Percentiles rank a stretch among this genome's conserved stretches.
Evolutionary conservation across 35 echinoderm and acorn worm species (phyloP).

Genomic region (Hemicentrotus pulcherrimus): DNA sequence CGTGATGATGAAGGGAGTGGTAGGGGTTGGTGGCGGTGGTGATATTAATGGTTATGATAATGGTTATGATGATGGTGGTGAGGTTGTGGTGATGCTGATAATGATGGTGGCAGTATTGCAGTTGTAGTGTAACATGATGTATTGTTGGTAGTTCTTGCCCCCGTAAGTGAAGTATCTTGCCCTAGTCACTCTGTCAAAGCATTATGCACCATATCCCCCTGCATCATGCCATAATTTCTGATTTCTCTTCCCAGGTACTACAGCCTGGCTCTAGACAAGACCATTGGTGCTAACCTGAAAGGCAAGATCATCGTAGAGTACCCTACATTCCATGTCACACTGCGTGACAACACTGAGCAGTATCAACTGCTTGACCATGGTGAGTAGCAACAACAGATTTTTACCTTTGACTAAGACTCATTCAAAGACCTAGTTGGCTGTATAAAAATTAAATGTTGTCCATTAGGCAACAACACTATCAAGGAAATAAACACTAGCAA

Average conservation of each 20-base stretch:
- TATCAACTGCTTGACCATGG: conserved; percentile 29
- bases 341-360: conserved; percentile 39
- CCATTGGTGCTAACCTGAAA: conserved; percentile 57
- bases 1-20: no score
- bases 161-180: neutral
- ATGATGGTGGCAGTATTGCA: no score
- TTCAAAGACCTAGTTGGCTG: no score
- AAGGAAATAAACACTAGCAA: no score
- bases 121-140: no score
- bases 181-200: neutral
- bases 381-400: neutral
- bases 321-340: conserved; percentile 60
- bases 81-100: neutral
- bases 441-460: no score
- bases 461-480: no score
- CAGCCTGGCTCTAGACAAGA: conserved; percentile 41
- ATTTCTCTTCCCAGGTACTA: conserved; percentile 55
- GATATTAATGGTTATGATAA: no score
- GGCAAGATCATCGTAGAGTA: conserved; percentile 69
- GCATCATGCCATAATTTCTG: neutral
- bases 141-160: neutral
- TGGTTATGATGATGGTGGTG: no score
- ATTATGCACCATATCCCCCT: conserved; percentile 13
- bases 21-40: no score
- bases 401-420: no score